phyloP scores from a whole-genome alignment of 2,797 vertebrate genomes.

The Synanceia verrucosa region DNA sequence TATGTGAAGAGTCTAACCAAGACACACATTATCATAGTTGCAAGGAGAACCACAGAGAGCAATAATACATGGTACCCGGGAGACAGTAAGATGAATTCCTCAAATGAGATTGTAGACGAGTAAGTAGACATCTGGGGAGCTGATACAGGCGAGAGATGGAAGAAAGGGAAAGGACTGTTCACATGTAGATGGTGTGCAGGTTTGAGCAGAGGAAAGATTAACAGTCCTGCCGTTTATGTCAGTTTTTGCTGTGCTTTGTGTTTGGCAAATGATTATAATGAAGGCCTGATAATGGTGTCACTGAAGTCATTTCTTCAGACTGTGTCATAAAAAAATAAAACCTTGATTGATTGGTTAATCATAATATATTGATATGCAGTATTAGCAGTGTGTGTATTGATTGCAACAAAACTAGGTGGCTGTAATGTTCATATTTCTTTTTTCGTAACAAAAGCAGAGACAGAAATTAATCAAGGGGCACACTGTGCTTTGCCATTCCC shows the following conservation, averaged over 20 bases:
- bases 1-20: conserved; percentile 67
- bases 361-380: not conserved
- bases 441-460: conserved; percentile 32
- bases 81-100: conserved; percentile 79
- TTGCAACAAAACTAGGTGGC: conserved; percentile 30
- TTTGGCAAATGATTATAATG: conserved; percentile 28
- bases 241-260: conserved; percentile 20
- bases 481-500: conserved; percentile 68
- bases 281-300: conserved; percentile 13
- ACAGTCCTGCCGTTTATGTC: conserved; percentile 34
- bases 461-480: conserved; percentile 66
- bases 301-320: conserved; percentile 13
- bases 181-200: conserved; percentile 26
- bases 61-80: conserved; percentile 72
- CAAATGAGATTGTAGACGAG: conserved; percentile 75
- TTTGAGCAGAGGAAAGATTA: conserved; percentile 28
- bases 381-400: conserved; percentile 21
- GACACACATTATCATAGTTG: conserved; percentile 77
- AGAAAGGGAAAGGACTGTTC: conserved; percentile 8
- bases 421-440: conserved; percentile 36
- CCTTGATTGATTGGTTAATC: not conserved
- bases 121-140: conserved; percentile 63
- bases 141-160: conserved; percentile 55
- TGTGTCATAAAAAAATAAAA: conserved; percentile 1
- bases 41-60: conserved; percentile 71